These are phyloP conservation scores for Poicephalus gulielmi DNA, from an alignment of 2,113 vertebrate species.

Conservation along the genomic window DNA sequence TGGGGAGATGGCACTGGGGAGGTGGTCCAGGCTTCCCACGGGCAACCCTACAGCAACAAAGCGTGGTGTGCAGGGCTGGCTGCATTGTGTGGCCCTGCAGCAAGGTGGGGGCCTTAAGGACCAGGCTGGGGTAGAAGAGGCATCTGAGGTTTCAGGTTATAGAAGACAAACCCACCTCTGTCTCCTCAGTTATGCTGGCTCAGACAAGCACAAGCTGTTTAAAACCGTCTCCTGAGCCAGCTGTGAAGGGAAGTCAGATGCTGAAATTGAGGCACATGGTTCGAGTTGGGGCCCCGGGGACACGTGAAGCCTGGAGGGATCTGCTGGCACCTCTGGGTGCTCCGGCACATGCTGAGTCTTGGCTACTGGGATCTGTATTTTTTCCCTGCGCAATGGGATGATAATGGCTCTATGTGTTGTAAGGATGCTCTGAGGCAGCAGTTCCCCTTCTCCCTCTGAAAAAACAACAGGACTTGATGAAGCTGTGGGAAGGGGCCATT, in stretches of 20 bases:
- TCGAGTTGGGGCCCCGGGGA: background rate
- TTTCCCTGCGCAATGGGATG: rapidly evolving
- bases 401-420: rapidly evolving
- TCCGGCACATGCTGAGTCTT: background rate
- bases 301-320: background rate
- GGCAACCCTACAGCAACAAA: background rate
- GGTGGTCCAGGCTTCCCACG: background rate
- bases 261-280: background rate
- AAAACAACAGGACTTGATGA: background rate
- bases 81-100: rapidly evolving
- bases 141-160: background rate
- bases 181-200: background rate
- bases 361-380: background rate
- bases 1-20: background rate
- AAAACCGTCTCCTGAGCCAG: background rate
- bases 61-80: rapidly evolving
- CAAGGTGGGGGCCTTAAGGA: background rate
- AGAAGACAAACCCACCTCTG: background rate
- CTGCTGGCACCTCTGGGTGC: background rate
- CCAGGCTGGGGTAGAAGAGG: background rate
- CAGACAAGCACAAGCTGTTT: background rate
- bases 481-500: background rate
- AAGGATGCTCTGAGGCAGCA: background rate
- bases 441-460: background rate
- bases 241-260: background rate